Conservation (phyloP, 2,113 vertebrate species). For the Entomyzon cyanotis region DNA sequence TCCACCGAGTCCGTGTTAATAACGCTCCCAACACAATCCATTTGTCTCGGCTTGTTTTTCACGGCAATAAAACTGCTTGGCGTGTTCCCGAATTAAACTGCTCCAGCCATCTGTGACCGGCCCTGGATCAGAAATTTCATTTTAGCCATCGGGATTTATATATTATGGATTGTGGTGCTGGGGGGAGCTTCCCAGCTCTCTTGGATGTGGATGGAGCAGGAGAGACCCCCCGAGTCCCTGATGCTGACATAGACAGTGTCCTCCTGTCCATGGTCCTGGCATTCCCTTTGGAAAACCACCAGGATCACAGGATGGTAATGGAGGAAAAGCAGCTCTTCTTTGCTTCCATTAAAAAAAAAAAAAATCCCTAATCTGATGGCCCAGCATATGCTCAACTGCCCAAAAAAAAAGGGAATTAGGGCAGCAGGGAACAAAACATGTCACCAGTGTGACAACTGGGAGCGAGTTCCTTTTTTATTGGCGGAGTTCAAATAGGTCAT, state of each 20-base stretch:
- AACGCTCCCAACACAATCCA: background rate
- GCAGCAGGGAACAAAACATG: constrained; percentile 18
- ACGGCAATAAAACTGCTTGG: background rate
- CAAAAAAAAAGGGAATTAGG: constrained; percentile 43
- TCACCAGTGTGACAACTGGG: background rate
- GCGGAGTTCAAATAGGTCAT: constrained; percentile 39
- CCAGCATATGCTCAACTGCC: constrained; percentile 7
- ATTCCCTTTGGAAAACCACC: background rate
- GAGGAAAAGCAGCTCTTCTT: constrained; percentile 18
- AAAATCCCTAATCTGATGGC: constrained; percentile 10
- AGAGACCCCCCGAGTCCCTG: rapidly evolving
- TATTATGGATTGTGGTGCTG: background rate
- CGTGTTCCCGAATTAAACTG: background rate
- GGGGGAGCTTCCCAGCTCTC: background rate
- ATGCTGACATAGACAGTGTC: background rate
- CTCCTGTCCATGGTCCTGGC: rapidly evolving
- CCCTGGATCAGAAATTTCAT: constrained; percentile 6
- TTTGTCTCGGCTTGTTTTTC: constrained; percentile 16
- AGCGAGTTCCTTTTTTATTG: background rate
- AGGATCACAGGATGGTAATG: background rate
- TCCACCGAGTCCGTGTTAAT: background rate
- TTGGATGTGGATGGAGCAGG: background rate
- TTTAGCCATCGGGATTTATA: constrained; percentile 4
- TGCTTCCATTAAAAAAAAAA: background rate
- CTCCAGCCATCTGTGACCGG: constrained; percentile 44